Base-by-base conservation (phyloP, 2,888 invertebrate genomes). In the Clostera curtula region DNA sequence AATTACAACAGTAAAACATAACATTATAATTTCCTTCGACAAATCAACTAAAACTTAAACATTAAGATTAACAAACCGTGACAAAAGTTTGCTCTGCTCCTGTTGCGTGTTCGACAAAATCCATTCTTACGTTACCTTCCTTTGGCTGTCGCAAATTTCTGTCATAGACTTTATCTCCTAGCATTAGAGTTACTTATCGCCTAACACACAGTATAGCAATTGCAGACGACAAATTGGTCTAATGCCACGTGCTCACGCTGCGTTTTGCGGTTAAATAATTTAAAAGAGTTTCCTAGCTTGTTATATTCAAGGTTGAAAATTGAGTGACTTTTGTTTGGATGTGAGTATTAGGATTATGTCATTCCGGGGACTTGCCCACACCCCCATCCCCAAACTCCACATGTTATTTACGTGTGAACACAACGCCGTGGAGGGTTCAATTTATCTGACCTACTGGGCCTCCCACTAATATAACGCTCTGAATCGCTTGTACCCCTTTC, bases 401-500 rank as follows among this genome's bases (percentile, higher is more conserved):
- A 76, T 74, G 82, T 80, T 83, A 82, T 83, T 83, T 83, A 83
- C 80, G 82, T 82, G 82, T 79, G 82, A 82, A 80, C 80, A 79
- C 77, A 73, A 67, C 68, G 67, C 73, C 67, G 56, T 69, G 63
- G 66, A 75, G 79, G 77, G 82, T 80, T 77, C 79, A 80, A 82
- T 82, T 82, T 82, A 82, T 83, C 79, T 83, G 82, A 82, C 82
- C 82, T 83, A 82, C 73, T 80, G 68, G 75, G 79, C 77, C 75
- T 74, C 72, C 72, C 69, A 69, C 75, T 80, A 75, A 79, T 77
- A 75, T 70, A 69, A 77, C 67, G 68, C 60, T 62, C 57, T 55
- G 65, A 73, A 74, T 70, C 66, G 62, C 68, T 63, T 64, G 59
- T 62, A 59, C 58, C 59, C 62, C 49, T 56, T 56, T 55, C 37